Base-by-base conservation (phyloP, 2,888 invertebrate genomes). In the Biston betularia region DNA sequence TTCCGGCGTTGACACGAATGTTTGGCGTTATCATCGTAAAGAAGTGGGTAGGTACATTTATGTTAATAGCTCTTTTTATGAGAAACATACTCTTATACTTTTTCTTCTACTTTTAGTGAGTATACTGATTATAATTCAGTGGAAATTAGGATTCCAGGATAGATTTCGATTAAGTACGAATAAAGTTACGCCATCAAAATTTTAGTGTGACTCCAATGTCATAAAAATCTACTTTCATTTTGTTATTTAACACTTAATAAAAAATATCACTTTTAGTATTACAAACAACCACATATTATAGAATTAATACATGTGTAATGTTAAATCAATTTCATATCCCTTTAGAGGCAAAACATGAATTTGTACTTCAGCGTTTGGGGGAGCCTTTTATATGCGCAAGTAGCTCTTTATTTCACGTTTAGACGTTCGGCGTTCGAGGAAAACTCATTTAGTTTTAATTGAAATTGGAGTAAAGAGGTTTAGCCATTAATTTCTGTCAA, bases 41-140 rank as follows among this genome's bases (percentile, higher is more conserved):
- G 70, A 74, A 72, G 71, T 68, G 74, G 72, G 68, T 70, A 72
- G 72, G 68, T 70, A 72, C 69, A 70, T 70, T 74, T 73, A 69
- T 72, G 69, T 69, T 69, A 69, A 63, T 68, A 52, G 60, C 60
- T 52, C 67, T 74, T 68, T 73, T 72, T 70, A 71, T 70, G 67
- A 42, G 54, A 59, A 63, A 63, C 67, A 63, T 67, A 63, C 50
- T 59, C 57, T 63, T 34, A 49, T 67, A 58, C 62, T 58, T 59
- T 50, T 35, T 53, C 45, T 55, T 50, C 44, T 12, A 62, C 44
- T 54, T 54, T 61, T 55, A 40, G 53, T 58, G 53, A 58, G 11
- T 61, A 54, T 53, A 46, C 35, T 48, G 48, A 56, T 50, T 49
- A 55, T 24, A 24, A 33, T 60, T 55, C 15, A 53, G 44, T 49